Conservation (phyloP, 2,113 vertebrate genomes). For the Noturus placidus region DNA sequence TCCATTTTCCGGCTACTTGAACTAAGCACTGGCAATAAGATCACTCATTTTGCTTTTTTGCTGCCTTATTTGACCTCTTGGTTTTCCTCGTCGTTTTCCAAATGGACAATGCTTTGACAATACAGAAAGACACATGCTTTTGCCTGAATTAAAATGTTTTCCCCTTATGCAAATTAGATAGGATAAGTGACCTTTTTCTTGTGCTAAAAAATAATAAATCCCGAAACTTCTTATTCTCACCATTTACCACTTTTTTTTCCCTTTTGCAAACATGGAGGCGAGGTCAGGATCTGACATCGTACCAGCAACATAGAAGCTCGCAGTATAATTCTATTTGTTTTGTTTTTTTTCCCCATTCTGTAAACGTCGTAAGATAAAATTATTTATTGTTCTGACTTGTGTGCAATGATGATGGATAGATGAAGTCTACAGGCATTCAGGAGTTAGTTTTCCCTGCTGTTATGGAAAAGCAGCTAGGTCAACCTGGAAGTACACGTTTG, state of each 20-base stretch:
- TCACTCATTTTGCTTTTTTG: slow-evolving; percentile 50
- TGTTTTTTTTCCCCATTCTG: neutral
- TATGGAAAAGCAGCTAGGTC: slow-evolving; percentile 9
- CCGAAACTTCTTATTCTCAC: too few species aligned
- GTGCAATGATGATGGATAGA: neutral
- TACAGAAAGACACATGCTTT: slow-evolving; percentile 1
- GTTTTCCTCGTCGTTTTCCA: slow-evolving; percentile 34
- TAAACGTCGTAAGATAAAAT: neutral
- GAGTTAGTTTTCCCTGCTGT: neutral
- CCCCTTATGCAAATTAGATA: slow-evolving; percentile 44
- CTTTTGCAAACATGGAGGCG: neutral
- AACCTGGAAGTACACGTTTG: neutral
- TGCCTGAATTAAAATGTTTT: slow-evolving; percentile 45
- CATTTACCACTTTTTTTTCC: neutral
- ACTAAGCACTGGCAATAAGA: slow-evolving; percentile 61
- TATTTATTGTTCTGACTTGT: slow-evolving; percentile 12
- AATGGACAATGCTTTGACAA: slow-evolving; percentile 36
- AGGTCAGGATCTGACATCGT: slow-evolving; percentile 6
- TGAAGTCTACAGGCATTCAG: neutral
- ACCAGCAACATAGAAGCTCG: slow-evolving; percentile 22
- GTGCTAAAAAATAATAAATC: too few species aligned
- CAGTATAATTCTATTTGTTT: neutral
- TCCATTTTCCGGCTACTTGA: slow-evolving; percentile 39
- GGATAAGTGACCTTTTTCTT: slow-evolving; percentile 21
- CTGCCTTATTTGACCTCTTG: slow-evolving; percentile 53